phyloP scores from a whole-genome alignment of 2,113 vertebrate genomes.

The Scopus umbretta region DNA sequence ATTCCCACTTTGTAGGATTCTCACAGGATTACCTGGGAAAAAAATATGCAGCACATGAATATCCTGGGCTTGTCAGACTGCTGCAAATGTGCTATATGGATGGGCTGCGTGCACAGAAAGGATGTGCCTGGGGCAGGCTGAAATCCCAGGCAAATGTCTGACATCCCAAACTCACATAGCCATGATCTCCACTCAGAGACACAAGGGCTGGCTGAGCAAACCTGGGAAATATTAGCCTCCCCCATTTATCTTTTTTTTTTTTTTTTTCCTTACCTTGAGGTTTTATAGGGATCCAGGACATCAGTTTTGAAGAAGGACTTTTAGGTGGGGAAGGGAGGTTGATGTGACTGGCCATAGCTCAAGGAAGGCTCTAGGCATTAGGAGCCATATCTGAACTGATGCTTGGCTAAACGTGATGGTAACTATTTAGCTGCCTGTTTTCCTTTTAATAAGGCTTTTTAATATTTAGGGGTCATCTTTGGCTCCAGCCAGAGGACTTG shows the following conservation, averaged over 20 bases:
- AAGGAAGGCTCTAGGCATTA: not conserved
- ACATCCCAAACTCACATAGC: not conserved
- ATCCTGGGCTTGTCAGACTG: not conserved
- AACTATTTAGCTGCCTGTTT: not conserved
- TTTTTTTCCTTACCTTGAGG: not conserved
- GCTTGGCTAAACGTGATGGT: not conserved
- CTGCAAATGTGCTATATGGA: not conserved
- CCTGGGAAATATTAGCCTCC: not conserved
- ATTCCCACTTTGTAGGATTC: conserved; percentile 7
- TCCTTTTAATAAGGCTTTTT: not conserved
- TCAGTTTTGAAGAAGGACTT: not conserved
- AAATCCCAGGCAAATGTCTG: conserved; percentile 8
- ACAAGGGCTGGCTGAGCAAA: not conserved
- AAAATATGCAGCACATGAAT: not conserved
- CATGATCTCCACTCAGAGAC: not conserved
- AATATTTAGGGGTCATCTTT: not conserved
- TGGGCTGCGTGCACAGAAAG: not conserved
- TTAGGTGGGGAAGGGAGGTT: not conserved
- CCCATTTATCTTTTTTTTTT: not conserved
- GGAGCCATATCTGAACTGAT: not conserved
- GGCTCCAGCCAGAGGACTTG: not conserved
- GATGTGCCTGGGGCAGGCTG: not conserved
- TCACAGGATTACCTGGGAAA: conserved; percentile 16
- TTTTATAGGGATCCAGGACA: not conserved
- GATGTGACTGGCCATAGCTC: not conserved